Evolutionary conservation across 2,113 vertebrate genomes (phyloP).

Genomic region (Prunella fulvescens): DNA sequence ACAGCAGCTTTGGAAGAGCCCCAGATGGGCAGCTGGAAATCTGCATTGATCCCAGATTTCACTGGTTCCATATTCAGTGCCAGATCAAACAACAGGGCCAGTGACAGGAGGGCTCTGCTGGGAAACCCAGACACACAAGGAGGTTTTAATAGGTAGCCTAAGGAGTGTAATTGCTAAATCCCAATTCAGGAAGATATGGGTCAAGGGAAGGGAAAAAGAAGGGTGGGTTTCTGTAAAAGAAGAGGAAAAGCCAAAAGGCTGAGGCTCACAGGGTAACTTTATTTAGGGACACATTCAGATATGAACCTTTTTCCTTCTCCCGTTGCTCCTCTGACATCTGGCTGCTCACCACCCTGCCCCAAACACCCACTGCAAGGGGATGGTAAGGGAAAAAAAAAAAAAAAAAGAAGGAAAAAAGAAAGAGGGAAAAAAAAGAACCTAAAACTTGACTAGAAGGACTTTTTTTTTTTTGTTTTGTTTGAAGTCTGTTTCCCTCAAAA

Average conservation of each 20-base stretch:
- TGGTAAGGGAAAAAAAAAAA: background rate
- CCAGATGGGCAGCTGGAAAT: background rate
- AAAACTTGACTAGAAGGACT: background rate
- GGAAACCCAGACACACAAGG: fast-evolving
- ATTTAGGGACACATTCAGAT: background rate
- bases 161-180: background rate
- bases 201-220: background rate
- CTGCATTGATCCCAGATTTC: background rate
- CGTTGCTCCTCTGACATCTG: fast-evolving
- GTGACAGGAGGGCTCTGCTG: background rate
- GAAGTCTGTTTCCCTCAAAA: background rate
- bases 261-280: background rate
- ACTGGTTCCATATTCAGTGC: background rate
- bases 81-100: background rate
- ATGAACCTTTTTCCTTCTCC: background rate
- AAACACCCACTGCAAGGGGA: background rate
- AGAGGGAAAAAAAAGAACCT: fast-evolving
- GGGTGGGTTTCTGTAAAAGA: background rate
- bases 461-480: too few relatives aligned
- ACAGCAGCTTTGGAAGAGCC: background rate
- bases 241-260: background rate
- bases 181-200: background rate
- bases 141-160: background rate
- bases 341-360: background rate
- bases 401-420: background rate